A percentile compares a stretch with the other conserved stretches of the same genome.
phyloP scores from a whole-genome alignment of 2,113 vertebrate species.

The Cairina moschata region DNA sequence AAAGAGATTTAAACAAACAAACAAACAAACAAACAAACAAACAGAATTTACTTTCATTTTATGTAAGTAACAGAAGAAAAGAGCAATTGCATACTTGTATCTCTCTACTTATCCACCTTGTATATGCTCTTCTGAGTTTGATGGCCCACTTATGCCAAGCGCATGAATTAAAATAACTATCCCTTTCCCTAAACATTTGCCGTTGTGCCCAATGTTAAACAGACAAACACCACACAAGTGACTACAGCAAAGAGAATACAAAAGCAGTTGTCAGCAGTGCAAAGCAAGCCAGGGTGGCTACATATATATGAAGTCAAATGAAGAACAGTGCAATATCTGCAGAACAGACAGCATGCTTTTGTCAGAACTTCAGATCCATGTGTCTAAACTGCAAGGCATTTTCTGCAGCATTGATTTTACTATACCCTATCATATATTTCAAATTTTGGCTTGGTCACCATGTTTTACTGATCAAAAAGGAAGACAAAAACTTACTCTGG shows the following conservation, averaged over 20 bases:
- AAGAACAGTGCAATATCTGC: not conserved
- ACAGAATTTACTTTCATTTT: not conserved
- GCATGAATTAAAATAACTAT: not conserved
- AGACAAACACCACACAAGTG: not conserved
- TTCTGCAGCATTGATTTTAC: not conserved
- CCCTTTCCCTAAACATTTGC: not conserved
- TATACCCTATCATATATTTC: not conserved
- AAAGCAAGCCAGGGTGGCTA: not conserved
- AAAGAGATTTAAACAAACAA: not conserved
- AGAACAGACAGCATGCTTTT: not conserved
- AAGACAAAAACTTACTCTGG: not conserved
- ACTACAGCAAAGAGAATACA: not conserved
- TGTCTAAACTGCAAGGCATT: not conserved
- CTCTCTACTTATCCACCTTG: not conserved
- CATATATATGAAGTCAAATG: not conserved
- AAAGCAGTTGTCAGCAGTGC: not conserved
- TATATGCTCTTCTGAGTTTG: not conserved
- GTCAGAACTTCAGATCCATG: not conserved
- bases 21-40: no score
- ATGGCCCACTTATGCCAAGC: not conserved
- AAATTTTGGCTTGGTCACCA: not conserved
- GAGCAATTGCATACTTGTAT: not conserved
- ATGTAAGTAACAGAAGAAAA: not conserved
- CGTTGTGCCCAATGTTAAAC: rapidly evolving
- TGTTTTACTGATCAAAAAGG: not conserved